Conservation (phyloP, 2,888 invertebrate species). For the Ochropleura plecta region DNA sequence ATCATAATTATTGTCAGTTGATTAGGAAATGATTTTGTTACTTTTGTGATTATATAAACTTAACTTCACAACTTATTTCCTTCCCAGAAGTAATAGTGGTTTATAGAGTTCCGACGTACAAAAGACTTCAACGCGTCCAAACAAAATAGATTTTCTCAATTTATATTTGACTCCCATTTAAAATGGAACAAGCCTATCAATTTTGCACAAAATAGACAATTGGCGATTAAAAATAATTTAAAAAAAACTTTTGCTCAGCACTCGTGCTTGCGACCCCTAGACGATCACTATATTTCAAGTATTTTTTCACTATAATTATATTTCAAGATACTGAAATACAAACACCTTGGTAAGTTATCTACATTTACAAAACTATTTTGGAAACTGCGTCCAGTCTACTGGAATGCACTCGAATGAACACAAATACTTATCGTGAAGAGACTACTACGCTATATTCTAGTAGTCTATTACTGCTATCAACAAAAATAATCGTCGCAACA, state of each 20-base stretch:
- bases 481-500: no score
- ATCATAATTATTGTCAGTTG: not conserved
- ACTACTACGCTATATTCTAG: no score
- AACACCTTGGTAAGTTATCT: not conserved
- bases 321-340: not conserved
- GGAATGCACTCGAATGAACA: not conserved
- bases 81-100: no score
- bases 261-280: not conserved
- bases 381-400: not conserved
- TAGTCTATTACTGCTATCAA: no score
- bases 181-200: not conserved
- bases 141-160: not conserved
- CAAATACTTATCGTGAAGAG: not conserved
- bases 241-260: not conserved
- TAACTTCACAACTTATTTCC: no score
- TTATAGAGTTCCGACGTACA: not conserved
- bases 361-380: not conserved
- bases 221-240: not conserved
- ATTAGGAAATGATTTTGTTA: not conserved
- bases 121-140: slow-evolving; percentile 31
- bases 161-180: not conserved
- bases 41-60: not conserved
- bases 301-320: not conserved
- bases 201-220: accelerated
- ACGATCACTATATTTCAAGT: no score